A percentile compares a stretch with the other conserved stretches of the same genome.
phyloP scores from a whole-genome alignment of 2,113 vertebrate genomes.

The Eclectus roratus region DNA sequence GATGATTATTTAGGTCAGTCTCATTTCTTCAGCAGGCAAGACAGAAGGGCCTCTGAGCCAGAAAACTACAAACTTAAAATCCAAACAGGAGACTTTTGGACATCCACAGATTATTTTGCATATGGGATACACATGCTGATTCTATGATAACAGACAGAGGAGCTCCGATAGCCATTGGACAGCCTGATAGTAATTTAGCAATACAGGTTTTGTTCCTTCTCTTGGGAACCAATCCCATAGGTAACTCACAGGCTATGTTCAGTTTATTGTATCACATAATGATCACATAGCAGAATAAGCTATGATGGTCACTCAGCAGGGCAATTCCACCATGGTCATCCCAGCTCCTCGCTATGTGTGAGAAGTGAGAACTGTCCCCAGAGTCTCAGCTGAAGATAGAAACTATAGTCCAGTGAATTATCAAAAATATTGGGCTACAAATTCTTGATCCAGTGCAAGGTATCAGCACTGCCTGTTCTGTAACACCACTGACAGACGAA shows the following conservation, averaged over 20 bases:
- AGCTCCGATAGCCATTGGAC: neutral
- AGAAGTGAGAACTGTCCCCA: neutral
- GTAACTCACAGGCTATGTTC: neutral
- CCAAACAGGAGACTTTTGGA: neutral
- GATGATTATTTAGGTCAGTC: neutral
- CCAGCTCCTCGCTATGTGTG: neutral
- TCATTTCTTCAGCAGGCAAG: neutral
- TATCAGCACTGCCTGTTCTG: neutral
- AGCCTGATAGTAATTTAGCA: constrained; percentile 2
- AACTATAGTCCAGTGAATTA: neutral
- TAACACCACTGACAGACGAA: neutral
- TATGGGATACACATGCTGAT: neutral
- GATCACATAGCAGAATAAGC: neutral
- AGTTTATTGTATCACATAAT: neutral
- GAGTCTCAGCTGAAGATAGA: neutral
- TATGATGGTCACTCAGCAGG: neutral
- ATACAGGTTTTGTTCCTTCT: neutral
- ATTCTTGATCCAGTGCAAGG: neutral
- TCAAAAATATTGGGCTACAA: neutral
- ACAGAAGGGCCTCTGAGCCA: neutral
- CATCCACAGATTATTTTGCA: neutral
- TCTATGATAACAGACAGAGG: constrained; percentile 20
- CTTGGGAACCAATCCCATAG: neutral
- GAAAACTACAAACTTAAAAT: neutral
- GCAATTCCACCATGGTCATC: neutral